Evolutionary conservation across 2,888 invertebrate genomes (phyloP).

Genomic region (Lasioglossum oenotherae): DNA sequence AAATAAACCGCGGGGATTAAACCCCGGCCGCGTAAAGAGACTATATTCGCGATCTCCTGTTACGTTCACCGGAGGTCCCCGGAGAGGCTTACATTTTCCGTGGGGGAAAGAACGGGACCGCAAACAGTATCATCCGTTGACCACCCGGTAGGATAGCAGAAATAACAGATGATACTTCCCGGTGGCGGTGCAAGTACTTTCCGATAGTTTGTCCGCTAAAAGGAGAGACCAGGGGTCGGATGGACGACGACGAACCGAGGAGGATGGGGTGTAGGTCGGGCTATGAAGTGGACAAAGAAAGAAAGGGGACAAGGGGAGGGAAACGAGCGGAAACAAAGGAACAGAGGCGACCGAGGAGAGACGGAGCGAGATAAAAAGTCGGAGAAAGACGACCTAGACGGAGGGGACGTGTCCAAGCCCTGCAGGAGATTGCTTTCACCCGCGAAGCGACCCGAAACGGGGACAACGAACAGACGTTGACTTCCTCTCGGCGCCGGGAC

Average conservation of each 20-base stretch:
- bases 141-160: neutral
- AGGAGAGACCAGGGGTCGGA: neutral
- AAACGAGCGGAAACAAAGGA: neutral
- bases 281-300: neutral
- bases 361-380: neutral
- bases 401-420: constrained; percentile 20
- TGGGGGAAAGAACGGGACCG: neutral
- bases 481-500: neutral
- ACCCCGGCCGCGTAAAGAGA: neutral
- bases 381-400: constrained; percentile 10
- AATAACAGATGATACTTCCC: constrained; percentile 2
- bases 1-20: neutral
- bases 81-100: neutral
- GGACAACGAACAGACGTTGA: constrained; percentile 34
- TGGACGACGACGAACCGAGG: neutral
- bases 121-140: constrained; percentile 3
- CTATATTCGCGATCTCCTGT: neutral
- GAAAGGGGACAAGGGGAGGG: neutral
- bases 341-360: neutral
- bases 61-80: no score
- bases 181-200: constrained; percentile 9
- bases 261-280: neutral
- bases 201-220: constrained; percentile 8
- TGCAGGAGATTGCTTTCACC: constrained; percentile 49
- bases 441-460: constrained; percentile 33